A percentile compares a stretch with the other conserved stretches of the same genome.
Conservation (phyloP, 2,113 vertebrate genomes). For the Elaphurus davidianus region DNA sequence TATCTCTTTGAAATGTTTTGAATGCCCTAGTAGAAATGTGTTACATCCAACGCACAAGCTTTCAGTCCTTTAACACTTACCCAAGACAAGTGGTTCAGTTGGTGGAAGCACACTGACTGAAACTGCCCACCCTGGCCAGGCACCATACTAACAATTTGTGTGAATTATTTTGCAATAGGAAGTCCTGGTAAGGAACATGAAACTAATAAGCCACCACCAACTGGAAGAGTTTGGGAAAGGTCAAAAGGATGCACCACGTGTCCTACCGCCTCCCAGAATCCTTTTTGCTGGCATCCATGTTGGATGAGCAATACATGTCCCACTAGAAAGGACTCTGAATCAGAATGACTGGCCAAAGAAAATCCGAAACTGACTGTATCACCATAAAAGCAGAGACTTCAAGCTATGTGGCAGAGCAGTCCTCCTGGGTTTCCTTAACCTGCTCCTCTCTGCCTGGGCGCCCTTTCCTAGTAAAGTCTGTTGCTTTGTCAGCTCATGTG, state of each 20-base stretch:
- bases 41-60: background rate
- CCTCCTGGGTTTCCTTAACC: background rate
- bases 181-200: background rate
- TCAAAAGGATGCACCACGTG: background rate
- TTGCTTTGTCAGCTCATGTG: background rate
- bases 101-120: background rate
- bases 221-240: background rate
- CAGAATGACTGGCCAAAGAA: background rate
- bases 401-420: background rate
- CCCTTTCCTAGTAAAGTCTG: background rate
- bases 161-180: background rate
- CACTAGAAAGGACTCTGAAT: background rate
- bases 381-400: background rate
- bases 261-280: background rate
- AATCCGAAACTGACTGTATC: background rate
- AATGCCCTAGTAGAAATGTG: background rate
- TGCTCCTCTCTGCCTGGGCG: background rate
- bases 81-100: background rate
- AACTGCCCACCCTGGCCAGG: background rate
- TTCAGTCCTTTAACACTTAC: background rate
- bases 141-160: background rate
- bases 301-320: background rate
- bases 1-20: background rate
- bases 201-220: background rate
- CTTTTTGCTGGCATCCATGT: background rate